Conservation (phyloP, 53 echinoderm and acorn worm species). For the Stichopus horrens region DNA sequence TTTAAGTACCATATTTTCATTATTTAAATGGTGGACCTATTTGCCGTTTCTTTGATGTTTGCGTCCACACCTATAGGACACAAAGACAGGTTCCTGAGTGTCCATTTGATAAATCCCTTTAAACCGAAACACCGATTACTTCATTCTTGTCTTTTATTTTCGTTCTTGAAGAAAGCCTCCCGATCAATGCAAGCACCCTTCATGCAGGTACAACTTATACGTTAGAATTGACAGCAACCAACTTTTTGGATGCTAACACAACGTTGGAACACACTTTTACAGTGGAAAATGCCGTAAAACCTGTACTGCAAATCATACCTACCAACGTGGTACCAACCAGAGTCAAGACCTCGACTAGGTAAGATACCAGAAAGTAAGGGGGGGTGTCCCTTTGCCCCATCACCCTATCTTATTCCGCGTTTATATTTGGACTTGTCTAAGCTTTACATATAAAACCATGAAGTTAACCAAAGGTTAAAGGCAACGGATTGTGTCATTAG, state of each 20-base stretch:
- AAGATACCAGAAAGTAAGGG: background rate
- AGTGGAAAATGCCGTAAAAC: constrained; percentile 4
- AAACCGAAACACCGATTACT: too few relatives aligned
- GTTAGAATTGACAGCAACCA: background rate
- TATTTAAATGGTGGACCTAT: too few relatives aligned
- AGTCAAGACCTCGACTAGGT: constrained; percentile 6
- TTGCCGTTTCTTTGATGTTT: too few relatives aligned
- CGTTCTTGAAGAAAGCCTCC: background rate
- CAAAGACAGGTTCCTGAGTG: too few relatives aligned
- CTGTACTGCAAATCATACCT: constrained; percentile 14
- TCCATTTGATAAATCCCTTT: too few relatives aligned
- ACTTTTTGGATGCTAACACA: background rate
- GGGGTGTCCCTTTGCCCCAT: background rate
- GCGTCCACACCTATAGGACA: too few relatives aligned
- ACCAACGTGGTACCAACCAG: constrained; percentile 7
- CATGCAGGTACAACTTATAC: background rate
- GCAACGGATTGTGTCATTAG: too few relatives aligned
- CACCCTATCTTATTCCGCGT: too few relatives aligned
- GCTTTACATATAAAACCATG: too few relatives aligned
- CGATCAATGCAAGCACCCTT: background rate
- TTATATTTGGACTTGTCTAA: too few relatives aligned
- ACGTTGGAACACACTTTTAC: background rate
- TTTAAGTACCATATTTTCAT: too few relatives aligned
- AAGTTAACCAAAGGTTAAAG: too few relatives aligned
- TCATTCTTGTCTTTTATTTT: background rate